Evolutionary conservation across 2,113 vertebrate genomes (phyloP).

Genomic region (Tetrao urogallus): DNA sequence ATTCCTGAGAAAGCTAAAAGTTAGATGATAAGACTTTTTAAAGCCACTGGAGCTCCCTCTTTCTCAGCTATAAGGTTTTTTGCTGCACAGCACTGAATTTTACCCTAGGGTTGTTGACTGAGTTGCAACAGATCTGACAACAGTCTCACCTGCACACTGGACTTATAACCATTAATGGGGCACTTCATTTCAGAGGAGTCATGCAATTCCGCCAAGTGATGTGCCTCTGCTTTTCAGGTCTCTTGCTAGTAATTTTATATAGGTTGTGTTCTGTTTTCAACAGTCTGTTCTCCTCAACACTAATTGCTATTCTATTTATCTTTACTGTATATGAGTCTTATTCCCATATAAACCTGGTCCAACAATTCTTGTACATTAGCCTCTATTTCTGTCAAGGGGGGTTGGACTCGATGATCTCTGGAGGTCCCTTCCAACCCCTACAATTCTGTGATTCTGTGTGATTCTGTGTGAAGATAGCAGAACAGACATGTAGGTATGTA

Average conservation of each 20-base stretch:
- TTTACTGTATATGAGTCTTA: background rate
- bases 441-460: too few species aligned
- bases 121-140: background rate
- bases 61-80: background rate
- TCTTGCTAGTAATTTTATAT: background rate
- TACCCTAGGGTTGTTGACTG: background rate
- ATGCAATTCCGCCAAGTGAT: background rate
- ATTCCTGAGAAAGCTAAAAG: slow-evolving; percentile 25
- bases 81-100: background rate
- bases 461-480: background rate
- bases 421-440: too few species aligned
- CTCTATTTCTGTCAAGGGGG: background rate
- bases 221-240: background rate
- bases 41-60: background rate
- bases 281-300: background rate
- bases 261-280: background rate
- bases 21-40: background rate
- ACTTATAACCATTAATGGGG: background rate
- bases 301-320: background rate
- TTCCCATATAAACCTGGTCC: background rate
- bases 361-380: background rate
- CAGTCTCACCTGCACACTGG: background rate
- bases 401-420: too few species aligned
- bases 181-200: slow-evolving; percentile 13
- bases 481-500: background rate